Percentiles rank a stretch among this genome's conserved stretches.
These are phyloP conservation scores for Pycnonotus jocosus DNA, from an alignment of 2,113 vertebrate genomes.

Conservation along the genomic window DNA sequence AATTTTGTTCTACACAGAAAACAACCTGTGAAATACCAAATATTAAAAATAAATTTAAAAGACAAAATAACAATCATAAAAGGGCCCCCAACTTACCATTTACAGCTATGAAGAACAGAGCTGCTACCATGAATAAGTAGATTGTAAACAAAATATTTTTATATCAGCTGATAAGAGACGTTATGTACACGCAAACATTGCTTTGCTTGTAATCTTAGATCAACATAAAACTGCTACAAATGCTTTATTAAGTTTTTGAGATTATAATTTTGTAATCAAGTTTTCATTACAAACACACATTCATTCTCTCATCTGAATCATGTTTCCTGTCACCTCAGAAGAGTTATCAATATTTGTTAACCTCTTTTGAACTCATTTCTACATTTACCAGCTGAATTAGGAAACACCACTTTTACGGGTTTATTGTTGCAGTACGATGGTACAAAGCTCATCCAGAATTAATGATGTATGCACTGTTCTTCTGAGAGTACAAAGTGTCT, in stretches of 20 bases:
- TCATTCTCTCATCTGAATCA: neutral
- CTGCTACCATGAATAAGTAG: neutral
- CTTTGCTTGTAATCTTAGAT: neutral
- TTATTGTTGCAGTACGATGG: neutral
- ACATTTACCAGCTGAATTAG: neutral
- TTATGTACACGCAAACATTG: neutral
- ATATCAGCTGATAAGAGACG: neutral
- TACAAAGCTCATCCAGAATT: neutral
- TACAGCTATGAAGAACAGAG: neutral
- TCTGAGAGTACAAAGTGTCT: neutral
- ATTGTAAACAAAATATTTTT: neutral
- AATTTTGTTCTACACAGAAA: neutral
- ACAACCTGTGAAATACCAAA: neutral
- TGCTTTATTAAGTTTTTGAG: neutral
- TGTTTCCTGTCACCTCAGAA: neutral
- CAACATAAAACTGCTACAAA: neutral
- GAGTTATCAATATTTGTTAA: neutral
- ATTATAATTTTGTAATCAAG: neutral
- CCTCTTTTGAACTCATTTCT: neutral
- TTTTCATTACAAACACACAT: neutral
- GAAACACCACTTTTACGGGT: neutral
- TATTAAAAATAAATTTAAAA: neutral
- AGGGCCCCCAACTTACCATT: neutral
- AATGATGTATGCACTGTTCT: rapidly evolving
- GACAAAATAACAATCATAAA: neutral